Conservation (phyloP, 64 coral and sea anemone genomes). For the Trachythela sp. region DNA sequence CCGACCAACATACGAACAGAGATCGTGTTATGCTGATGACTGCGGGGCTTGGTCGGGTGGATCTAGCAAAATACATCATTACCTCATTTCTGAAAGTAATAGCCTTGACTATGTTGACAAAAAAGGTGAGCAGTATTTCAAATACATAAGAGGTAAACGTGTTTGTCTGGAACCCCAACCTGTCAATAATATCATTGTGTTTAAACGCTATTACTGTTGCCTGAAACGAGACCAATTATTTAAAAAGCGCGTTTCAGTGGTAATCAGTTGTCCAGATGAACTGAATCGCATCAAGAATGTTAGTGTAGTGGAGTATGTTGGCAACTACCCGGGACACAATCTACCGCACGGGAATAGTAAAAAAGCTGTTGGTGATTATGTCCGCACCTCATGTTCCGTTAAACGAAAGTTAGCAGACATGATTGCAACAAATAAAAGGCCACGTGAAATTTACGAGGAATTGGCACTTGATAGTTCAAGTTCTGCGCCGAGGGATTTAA, state of each 20-base stretch:
- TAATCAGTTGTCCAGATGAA: not conserved
- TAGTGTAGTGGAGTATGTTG: not conserved
- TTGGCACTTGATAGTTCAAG: not conserved
- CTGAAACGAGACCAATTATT: not conserved
- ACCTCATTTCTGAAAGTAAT: not conserved
- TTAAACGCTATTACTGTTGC: not conserved
- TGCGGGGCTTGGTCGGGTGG: not conserved
- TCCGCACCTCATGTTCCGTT: not conserved
- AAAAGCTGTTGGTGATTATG: not conserved
- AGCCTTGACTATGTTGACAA: not conserved
- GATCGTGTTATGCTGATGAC: not conserved
- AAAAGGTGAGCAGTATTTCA: not conserved
- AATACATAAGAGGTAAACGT: not conserved
- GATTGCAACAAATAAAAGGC: not conserved
- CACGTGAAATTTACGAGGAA: not conserved
- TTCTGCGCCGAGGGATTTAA: not conserved
- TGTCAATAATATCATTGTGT: not conserved
- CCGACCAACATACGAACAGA: not conserved
- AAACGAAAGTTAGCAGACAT: not conserved
- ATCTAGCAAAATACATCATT: not conserved
- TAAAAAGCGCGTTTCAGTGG: not conserved
- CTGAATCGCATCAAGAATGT: not conserved
- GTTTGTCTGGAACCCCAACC: not conserved
- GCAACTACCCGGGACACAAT: not conserved
- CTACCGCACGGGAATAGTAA: not conserved